Evolutionary conservation across 1,140 invertebrate species (phyloP), one percentile per base, ranked within the genome.

Genomic region (Wasmannia auropunctata): DNA sequence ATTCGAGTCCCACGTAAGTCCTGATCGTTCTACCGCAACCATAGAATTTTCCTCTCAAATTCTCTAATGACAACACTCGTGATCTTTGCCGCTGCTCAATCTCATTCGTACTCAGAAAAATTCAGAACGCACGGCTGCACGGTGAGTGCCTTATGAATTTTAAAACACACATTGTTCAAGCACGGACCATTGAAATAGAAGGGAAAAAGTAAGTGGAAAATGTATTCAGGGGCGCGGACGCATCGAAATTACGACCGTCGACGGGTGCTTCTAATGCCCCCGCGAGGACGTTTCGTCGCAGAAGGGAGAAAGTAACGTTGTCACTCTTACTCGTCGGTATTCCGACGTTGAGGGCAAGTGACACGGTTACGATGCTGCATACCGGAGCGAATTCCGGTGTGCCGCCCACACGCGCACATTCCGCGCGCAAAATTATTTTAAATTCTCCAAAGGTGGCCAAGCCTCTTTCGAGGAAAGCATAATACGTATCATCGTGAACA

Each of bases 61-160:
- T 40, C 4, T 6, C 25, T 58, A 46, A 62, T n/a, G 31, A 40
- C 11, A 46, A 43, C 65, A 70, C 16, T 19, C 25, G 11, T 14
- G 22, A 56, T 70, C 31, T 34, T 74, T 34, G 19, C 28, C 19
- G 16, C 16, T 34, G 43, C 28, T 43, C 31, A 28, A 22, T 37
- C 22, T 46, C 54, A 3, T 14, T 72, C 25, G 8, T 46, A 70
- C 65, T 22, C 31, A 16, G 22, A 46, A 67, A 43, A 65, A 65
- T 40, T 65, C 37, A 37, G 14, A n/a, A 65, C 56, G 81, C 56
- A 51, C 28, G 49, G 34, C 63, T 81, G 49, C 34, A 40, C 79
- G 10, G 28, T 22, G 60, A 31, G n/a, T 62, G 58, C 72, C 70
- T 85, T 85, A 63, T 85, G 81, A 85, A 85, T 85, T 85, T 85